Percentiles rank a stretch among this genome's conserved stretches.
Evolutionary conservation across 1,140 invertebrate species (phyloP).

Genomic region (Macrocentrus cingulum): DNA sequence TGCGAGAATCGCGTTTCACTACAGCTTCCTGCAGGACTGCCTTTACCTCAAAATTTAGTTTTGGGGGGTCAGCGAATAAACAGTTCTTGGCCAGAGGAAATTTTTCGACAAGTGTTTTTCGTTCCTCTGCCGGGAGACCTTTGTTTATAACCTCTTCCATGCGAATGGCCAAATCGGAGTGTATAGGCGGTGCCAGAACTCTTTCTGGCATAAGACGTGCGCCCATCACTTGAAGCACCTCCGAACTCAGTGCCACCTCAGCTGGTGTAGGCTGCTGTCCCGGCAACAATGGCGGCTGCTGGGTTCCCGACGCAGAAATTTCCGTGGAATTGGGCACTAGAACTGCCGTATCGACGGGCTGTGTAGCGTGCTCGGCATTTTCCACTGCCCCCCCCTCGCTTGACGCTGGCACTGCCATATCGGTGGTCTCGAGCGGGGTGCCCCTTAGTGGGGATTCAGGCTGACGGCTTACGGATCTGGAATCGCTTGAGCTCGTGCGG

Average conservation of each 20-base stretch:
- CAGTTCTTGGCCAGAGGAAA: conserved; percentile 16
- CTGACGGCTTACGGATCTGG: too few species aligned
- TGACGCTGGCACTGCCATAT: too few species aligned
- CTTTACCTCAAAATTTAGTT: conserved; percentile 18
- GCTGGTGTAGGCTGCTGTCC: neutral
- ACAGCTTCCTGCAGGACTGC: conserved; percentile 12
- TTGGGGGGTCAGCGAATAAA: conserved; percentile 13
- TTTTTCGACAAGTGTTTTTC: conserved; percentile 10
- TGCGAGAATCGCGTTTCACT: conserved; percentile 20
- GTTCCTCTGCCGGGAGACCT: conserved; percentile 13
- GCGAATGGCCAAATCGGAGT: conserved; percentile 11
- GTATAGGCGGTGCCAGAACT: conserved; percentile 8
- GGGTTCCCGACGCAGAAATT: neutral
- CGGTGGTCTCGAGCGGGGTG: too few species aligned
- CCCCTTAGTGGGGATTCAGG: too few species aligned
- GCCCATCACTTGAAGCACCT: conserved; percentile 19
- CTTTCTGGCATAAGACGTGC: conserved; percentile 16
- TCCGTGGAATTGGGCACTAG: too few species aligned
- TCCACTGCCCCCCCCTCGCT: too few species aligned
- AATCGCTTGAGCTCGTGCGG: too few species aligned
- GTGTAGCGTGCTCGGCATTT: too few species aligned
- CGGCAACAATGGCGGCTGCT: neutral
- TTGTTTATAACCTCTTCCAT: conserved; percentile 20
- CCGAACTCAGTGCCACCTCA: neutral
- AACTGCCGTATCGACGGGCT: too few species aligned